These are phyloP conservation scores for Eubasilissa splendida DNA, from an alignment of 2,888 invertebrate genomes.

Conservation along the genomic window DNA sequence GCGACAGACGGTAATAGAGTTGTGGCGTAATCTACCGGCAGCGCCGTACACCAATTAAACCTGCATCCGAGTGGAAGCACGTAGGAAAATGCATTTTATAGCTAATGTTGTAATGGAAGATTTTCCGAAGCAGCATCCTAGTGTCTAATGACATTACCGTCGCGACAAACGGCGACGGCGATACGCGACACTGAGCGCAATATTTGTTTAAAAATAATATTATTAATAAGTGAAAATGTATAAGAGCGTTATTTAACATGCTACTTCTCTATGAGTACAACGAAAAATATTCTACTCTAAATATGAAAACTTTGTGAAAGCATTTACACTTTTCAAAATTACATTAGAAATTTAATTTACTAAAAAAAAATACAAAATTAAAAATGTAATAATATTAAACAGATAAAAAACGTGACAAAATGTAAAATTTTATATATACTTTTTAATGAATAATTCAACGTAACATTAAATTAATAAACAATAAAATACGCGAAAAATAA, in stretches of 20 bases:
- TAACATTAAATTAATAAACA: no score
- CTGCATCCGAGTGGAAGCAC: neutral
- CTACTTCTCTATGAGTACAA: no score
- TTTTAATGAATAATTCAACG: no score
- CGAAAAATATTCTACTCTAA: no score
- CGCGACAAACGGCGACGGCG: neutral
- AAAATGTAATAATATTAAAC: neutral
- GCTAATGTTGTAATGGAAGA: neutral
- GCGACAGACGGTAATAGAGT: slow-evolving; percentile 47
- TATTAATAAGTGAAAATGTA: neutral
- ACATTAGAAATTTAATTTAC: no score
- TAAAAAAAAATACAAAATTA: neutral
- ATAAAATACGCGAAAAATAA: no score
- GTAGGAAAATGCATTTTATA: neutral
- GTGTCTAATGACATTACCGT: neutral
- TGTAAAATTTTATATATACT: no score
- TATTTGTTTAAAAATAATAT: slow-evolving; percentile 12
- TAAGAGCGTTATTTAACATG: no score
- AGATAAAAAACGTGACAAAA: neutral
- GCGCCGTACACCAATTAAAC: slow-evolving; percentile 37
- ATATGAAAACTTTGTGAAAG: no score
- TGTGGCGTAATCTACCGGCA: slow-evolving; percentile 36
- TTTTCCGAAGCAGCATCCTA: neutral
- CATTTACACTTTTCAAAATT: no score
- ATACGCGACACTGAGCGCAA: neutral